Percentiles rank a stretch among this genome's conserved stretches.
Conservation (phyloP, 1,140 invertebrate genomes). For the Meloidogyne chitwoodi region DNA sequence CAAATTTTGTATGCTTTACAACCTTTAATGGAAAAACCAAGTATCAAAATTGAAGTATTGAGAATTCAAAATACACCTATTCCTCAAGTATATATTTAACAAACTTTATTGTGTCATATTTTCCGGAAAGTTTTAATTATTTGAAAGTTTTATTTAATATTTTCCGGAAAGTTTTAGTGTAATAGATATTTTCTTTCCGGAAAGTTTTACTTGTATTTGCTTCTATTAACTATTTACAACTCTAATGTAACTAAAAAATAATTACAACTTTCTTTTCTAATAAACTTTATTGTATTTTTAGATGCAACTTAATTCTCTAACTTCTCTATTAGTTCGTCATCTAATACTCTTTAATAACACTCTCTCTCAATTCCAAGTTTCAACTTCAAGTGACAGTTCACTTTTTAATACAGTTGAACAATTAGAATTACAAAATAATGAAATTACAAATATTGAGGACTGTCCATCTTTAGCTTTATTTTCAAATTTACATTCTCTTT, state of each 20-base stretch:
- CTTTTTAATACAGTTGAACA: constrained; percentile 4
- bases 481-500: constrained; percentile 5
- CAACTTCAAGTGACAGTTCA: not conserved
- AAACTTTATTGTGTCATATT: too few relatives aligned
- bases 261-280: too few relatives aligned
- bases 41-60: not conserved
- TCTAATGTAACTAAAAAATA: too few relatives aligned
- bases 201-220: not conserved
- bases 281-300: not conserved
- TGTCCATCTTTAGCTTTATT: not conserved
- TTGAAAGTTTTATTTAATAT: too few relatives aligned
- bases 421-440: constrained; percentile 5
- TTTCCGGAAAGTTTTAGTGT: too few relatives aligned
- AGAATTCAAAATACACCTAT: constrained; percentile 4
- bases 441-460: constrained; percentile 5
- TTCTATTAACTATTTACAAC: too few relatives aligned
- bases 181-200: not conserved
- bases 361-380: not conserved
- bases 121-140: too few relatives aligned
- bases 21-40: not conserved
- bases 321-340: not conserved
- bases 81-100: not conserved
- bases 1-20: constrained; percentile 4
- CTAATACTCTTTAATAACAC: constrained; percentile 8
- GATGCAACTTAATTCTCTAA: not conserved